Percentiles rank a stretch among this genome's conserved stretches.
These are phyloP conservation scores for Rhinophrynus dorsalis DNA, from an alignment of 2,797 vertebrate genomes.

Conservation along the genomic window DNA sequence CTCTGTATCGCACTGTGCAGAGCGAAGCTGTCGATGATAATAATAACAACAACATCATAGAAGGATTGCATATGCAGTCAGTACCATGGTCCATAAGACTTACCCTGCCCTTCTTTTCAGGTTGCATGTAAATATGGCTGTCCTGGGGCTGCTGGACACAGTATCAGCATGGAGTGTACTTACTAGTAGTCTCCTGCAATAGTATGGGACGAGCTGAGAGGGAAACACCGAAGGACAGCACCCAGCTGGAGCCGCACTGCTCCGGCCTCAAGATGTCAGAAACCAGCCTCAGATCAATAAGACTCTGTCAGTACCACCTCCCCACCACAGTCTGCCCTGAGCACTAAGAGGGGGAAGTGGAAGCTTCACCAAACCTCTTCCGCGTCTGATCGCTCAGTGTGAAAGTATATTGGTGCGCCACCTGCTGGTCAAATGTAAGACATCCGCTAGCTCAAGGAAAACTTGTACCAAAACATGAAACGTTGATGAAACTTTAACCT, in stretches of 20 bases:
- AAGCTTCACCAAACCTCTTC: conserved; percentile 14
- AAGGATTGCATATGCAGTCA: too few species aligned
- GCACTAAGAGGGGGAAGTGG: conserved; percentile 8
- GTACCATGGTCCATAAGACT: too few species aligned
- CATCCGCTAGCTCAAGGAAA: too few species aligned
- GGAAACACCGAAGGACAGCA: not conserved
- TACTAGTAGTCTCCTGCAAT: not conserved
- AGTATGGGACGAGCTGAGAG: not conserved
- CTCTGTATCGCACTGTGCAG: too few species aligned
- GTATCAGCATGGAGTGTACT: not conserved
- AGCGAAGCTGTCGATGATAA: too few species aligned
- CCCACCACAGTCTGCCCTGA: conserved; percentile 1
- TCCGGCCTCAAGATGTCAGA: not conserved
- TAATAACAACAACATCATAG: too few species aligned
- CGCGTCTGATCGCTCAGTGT: not conserved
- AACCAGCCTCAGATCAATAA: not conserved
- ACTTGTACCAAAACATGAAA: too few species aligned
- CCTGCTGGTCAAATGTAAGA: conserved; percentile 13
- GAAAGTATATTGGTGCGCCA: not conserved
- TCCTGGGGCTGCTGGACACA: not conserved
- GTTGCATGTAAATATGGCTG: conserved; percentile 11
- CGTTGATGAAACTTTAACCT: too few species aligned
- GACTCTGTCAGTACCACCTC: conserved; percentile 7
- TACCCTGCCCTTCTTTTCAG: not conserved
- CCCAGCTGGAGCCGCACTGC: too few species aligned